Evolutionary conservation across 2,888 invertebrate genomes (phyloP).

Genomic region (Cataglyphis cursor): DNA sequence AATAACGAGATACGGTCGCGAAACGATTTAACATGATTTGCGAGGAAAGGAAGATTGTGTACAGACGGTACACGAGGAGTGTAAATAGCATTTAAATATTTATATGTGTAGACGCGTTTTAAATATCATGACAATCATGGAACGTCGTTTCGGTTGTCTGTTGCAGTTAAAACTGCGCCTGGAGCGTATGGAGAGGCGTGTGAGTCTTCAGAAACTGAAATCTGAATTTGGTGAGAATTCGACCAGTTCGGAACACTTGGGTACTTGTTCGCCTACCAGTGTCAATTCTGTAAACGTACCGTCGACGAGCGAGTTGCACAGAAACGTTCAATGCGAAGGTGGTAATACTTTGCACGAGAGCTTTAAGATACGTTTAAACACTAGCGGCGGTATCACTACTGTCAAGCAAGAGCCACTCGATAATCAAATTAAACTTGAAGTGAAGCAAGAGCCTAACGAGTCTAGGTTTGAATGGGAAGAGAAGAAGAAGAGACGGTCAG

Average conservation of each 20-base stretch:
- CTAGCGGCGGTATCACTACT: constrained; percentile 85
- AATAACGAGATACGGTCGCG: background rate
- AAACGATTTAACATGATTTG: constrained; percentile 25
- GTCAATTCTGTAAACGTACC: constrained; percentile 78
- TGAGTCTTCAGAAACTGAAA: constrained; percentile 86
- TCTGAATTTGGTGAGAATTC: constrained; percentile 83
- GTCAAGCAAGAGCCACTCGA: constrained; percentile 84
- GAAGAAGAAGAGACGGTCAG: constrained; percentile 83
- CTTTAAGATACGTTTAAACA: constrained; percentile 85
- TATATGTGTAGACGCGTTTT: constrained; percentile 1
- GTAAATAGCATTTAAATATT: constrained; percentile 26
- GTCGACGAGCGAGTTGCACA: constrained; percentile 80
- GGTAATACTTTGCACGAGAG: constrained; percentile 82
- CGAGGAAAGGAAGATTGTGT: constrained; percentile 23
- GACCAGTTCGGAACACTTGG: constrained; percentile 77
- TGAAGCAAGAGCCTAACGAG: constrained; percentile 79
- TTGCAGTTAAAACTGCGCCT: constrained; percentile 90
- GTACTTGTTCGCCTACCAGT: constrained; percentile 82
- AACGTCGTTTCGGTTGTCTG: constrained; percentile 44
- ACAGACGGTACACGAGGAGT: constrained; percentile 38
- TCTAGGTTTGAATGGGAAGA: constrained; percentile 81
- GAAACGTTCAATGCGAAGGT: constrained; percentile 76
- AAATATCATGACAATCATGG: background rate
- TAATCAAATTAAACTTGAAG: constrained; percentile 78
- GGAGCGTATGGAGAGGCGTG: constrained; percentile 90